These are phyloP conservation scores for Zaprionus kolodkinae DNA, from an alignment of 1,140 invertebrate genomes.

Conservation along the genomic window DNA sequence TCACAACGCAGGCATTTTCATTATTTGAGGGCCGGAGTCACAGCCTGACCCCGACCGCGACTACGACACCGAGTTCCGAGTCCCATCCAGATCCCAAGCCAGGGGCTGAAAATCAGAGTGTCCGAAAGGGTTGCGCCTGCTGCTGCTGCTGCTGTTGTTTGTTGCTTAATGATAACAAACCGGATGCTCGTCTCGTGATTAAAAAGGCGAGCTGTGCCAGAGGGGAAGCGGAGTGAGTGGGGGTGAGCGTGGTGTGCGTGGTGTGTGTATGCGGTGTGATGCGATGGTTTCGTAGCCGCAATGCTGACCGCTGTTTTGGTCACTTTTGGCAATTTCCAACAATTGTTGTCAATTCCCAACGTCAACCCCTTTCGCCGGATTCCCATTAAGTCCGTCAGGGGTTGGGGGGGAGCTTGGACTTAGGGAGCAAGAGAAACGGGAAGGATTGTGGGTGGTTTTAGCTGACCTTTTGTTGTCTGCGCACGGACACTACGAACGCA, in stretches of 20 bases:
- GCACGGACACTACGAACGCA: conserved; percentile 10
- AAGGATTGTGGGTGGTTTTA: conserved; percentile 17
- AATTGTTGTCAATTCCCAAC: conserved; percentile 62
- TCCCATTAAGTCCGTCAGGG: conserved; percentile 31
- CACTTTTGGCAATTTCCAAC: conserved; percentile 80
- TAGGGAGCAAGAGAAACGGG: neutral
- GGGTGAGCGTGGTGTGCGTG: conserved; percentile 5
- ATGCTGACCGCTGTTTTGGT: conserved; percentile 72
- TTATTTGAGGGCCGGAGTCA: conserved; percentile 44
- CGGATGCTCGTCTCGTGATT: conserved; percentile 63
- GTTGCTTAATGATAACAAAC: conserved; percentile 81
- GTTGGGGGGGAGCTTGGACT: neutral
- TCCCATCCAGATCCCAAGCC: neutral
- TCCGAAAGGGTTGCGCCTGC: conserved; percentile 57
- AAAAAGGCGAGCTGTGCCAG: conserved; percentile 32
- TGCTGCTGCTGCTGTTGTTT: conserved; percentile 25
- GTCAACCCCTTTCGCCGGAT: conserved; percentile 47
- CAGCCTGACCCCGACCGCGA: neutral
- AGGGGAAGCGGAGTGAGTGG: neutral
- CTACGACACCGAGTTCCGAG: too few species aligned
- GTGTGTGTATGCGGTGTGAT: neutral
- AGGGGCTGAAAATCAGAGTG: neutral
- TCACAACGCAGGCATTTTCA: conserved; percentile 55
- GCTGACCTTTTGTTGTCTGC: conserved; percentile 38
- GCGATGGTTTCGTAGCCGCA: conserved; percentile 43